Base-by-base conservation (phyloP, 2,888 invertebrate genomes). In the Catocala sponsa region DNA sequence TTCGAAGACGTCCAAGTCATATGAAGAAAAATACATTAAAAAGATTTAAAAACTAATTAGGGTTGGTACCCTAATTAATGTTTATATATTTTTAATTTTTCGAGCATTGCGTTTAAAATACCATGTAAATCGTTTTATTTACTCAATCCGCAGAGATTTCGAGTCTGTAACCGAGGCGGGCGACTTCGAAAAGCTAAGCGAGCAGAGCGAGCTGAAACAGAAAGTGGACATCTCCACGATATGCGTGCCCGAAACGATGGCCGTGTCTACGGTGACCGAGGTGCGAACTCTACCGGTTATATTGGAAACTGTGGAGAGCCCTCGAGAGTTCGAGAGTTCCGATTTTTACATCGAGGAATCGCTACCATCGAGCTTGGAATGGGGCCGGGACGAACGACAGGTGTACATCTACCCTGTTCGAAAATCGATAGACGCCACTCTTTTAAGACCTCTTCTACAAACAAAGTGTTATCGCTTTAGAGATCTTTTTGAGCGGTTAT, bases 301-400 rank as follows among this genome's bases (percentile, higher is more conserved):
- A 80, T 70, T 71, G 83, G 91, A 89, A 72, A 79, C 72, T 49
- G 61, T 55, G 59, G 81, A 80, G 68, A 81, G 76, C 69, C 76
- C 79, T 53, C 82, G 88, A 71, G 97, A 97, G 91, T 98, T 97
- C 91, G 95, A 96, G 82, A 96, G 96, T 85, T 97, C 97, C 53
- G 97, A 98, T 88, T 97, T 96, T 95, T 98, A 97, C 95, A 97
- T 98, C 91, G 98, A 98, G 86, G 98, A 98, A 91, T 98, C 98
- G 71, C 95, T 98, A 92, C 97, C 98, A 64, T 97, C 97, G 83
- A 98, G 97, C 88, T 96, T 97, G 91, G 97, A 96, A 82, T 96
- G 96, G 93, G 96, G 96, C 91, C 95, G 95, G 88, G 86, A 86
- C 72, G 86, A 84, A 71, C 81, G 89, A 85, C 87, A 95, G 94